These are phyloP conservation scores for Papilio gigon DNA, from an alignment of 2,888 invertebrate species.

Conservation along the genomic window DNA sequence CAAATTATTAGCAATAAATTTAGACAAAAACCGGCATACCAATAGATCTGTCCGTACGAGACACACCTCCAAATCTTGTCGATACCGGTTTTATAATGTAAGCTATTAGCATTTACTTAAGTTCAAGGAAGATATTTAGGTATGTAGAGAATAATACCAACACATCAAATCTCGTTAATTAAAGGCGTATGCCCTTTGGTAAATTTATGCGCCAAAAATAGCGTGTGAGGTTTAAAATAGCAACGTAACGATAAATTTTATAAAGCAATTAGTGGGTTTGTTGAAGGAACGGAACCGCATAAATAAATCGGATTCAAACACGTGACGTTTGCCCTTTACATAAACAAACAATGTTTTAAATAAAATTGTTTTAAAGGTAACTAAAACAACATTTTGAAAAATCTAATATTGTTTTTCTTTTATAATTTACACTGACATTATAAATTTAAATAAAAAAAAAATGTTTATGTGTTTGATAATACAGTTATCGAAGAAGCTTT, in stretches of 20 bases:
- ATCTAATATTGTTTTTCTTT: not conserved
- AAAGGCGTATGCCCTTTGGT: too few relatives aligned
- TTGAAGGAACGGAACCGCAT: not conserved
- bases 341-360: not conserved
- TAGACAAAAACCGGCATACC: not conserved
- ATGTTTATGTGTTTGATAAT: too few relatives aligned
- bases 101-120: constrained; percentile 5
- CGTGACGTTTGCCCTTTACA: not conserved
- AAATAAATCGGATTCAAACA: not conserved
- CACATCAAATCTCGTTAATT: too few relatives aligned
- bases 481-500: too few relatives aligned
- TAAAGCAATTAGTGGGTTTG: constrained; percentile 1
- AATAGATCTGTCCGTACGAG: not conserved
- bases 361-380: not conserved
- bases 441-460: too few relatives aligned
- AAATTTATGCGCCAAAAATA: not conserved
- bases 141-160: too few relatives aligned
- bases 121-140: too few relatives aligned
- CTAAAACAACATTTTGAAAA: not conserved
- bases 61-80: constrained; percentile 32
- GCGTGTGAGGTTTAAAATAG: not conserved
- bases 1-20: not conserved
- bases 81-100: not conserved
- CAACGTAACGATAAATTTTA: not conserved
- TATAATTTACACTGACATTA: not conserved